phyloP scores from a whole-genome alignment of 2,888 invertebrate species.

The Bombyx huttoni region DNA sequence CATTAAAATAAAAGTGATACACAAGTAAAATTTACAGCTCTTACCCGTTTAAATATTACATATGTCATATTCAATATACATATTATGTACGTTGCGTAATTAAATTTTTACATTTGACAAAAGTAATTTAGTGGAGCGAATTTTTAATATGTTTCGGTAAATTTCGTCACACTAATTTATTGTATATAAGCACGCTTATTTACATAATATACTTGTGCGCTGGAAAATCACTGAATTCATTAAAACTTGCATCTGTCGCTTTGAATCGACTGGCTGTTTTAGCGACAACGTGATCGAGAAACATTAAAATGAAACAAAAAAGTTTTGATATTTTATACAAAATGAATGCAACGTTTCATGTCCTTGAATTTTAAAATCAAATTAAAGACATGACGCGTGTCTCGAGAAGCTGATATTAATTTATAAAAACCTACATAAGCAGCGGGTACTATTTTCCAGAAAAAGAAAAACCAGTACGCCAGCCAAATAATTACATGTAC shows the following conservation, averaged over 20 bases:
- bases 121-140: too few relatives aligned
- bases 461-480: slow-evolving; percentile 38
- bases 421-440: slow-evolving; percentile 44
- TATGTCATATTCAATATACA: slow-evolving; percentile 8
- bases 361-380: slow-evolving; percentile 3
- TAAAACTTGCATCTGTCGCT: too few relatives aligned
- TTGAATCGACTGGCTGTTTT: too few relatives aligned
- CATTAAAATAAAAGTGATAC: not conserved
- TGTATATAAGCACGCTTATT: too few relatives aligned
- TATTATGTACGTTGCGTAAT: slow-evolving; percentile 7
- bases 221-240: too few relatives aligned
- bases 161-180: too few relatives aligned
- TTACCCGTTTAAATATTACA: not conserved
- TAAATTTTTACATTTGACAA: not conserved
- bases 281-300: too few relatives aligned
- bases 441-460: slow-evolving; percentile 49
- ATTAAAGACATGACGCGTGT: slow-evolving; percentile 15
- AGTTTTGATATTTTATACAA: too few relatives aligned
- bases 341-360: too few relatives aligned
- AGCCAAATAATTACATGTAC: slow-evolving; percentile 58
- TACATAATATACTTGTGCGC: too few relatives aligned
- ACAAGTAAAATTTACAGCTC: not conserved
- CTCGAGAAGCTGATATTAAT: slow-evolving; percentile 21
- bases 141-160: too few relatives aligned
- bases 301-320: too few relatives aligned